These are phyloP conservation scores for Anastrepha obliqua DNA, from an alignment of 1,140 invertebrate species.

Conservation along the genomic window DNA sequence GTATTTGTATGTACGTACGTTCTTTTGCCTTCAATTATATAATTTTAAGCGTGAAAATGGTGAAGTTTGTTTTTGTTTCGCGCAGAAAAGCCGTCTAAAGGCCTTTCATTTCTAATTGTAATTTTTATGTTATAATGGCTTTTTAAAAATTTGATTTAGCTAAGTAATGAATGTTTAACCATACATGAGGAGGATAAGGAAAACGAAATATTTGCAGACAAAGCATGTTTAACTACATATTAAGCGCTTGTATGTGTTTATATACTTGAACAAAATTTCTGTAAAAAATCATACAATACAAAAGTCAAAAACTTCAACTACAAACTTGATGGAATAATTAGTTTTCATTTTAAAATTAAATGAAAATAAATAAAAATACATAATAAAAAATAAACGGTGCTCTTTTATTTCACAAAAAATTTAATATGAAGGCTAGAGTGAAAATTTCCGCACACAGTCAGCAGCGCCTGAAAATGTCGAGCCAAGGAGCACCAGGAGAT, in stretches of 20 bases:
- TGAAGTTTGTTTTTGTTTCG: constrained; percentile 41
- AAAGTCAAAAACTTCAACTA: constrained; percentile 36
- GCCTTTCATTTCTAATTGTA: background rate
- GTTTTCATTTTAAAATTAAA: constrained; percentile 49
- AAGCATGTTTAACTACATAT: constrained; percentile 39
- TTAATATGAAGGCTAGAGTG: too few relatives aligned
- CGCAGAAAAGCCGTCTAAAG: background rate
- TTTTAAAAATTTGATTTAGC: constrained; percentile 47
- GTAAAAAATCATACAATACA: constrained; percentile 18
- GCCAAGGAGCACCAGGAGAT: too few relatives aligned
- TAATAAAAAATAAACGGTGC: background rate
- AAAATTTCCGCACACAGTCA: too few relatives aligned
- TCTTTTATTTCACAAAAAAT: background rate
- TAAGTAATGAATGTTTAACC: constrained; percentile 19
- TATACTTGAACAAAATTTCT: constrained; percentile 19
- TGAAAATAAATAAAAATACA: constrained; percentile 42
- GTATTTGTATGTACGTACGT: background rate
- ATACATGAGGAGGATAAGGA: background rate
- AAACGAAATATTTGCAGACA: background rate
- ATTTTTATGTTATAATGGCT: background rate
- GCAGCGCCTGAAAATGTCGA: too few relatives aligned
- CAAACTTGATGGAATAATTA: constrained; percentile 48
- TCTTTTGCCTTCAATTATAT: constrained; percentile 40
- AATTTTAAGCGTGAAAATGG: constrained; percentile 47
- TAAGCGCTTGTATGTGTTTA: constrained; percentile 48